Base-by-base conservation (phyloP, 2,888 invertebrate species). In the Atethmia centrago region DNA sequence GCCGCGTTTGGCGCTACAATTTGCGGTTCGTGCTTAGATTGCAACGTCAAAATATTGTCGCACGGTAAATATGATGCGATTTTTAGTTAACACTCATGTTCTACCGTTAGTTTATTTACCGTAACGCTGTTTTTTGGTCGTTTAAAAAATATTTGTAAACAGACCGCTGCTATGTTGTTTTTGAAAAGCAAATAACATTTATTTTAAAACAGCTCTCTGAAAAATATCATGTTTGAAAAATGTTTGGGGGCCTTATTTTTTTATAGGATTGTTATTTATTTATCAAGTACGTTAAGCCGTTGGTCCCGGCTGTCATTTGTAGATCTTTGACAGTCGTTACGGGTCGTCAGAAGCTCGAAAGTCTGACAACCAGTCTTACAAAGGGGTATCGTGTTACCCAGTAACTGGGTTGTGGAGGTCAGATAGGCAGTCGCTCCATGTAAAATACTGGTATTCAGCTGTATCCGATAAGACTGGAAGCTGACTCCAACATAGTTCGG, bases 11-110 rank as follows among this genome's bases (percentile, higher is more conserved):
- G 86, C 86, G 90, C 91, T 88, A 90, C 92, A 91, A 94, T 95
- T 95, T 95, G 94, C 89, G 94, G 95, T 91, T 93, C 95, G 94
- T 94, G 95, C 92, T 93, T 92, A 92, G 93, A 91, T 92, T 92
- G 89, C 83, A 83, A 89, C 79, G 86, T 89, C 89, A 87, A 89
- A 91, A 85, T 84, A 87, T 71, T 79, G 73, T 77, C 65, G 73
- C 73, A 62, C 73, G 64, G 58, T 79, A 79, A 80, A 79, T 59
- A 72, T 56, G 78, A 71, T 70, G 59, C 66, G 59, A 77, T 72
- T 82, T 85, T 72, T 79, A 59, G 66, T 71, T 65, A 31, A 61
- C 31, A 74, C 56, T 58, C 36, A 14, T 65, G 31, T 74, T 59
- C 14, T n/a, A 69, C 58, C 25, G 58, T 49, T 74, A 55, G 61